Conservation (phyloP, 2,113 vertebrate species). For the Anser cygnoides region DNA sequence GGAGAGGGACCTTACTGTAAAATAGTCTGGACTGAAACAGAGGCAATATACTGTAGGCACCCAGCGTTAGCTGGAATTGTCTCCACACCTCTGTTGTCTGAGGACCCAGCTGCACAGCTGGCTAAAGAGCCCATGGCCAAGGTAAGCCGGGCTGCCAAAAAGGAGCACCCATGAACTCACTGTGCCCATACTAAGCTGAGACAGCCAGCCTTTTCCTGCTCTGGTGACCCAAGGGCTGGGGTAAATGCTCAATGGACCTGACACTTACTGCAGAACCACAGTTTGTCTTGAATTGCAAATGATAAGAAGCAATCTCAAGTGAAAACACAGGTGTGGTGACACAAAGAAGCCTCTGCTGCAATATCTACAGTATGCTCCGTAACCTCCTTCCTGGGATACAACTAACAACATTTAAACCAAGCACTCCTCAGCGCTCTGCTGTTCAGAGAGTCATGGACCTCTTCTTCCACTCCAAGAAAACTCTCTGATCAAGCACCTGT, state of each 20-base stretch:
- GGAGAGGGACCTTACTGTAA: background rate
- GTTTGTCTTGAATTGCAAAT: background rate
- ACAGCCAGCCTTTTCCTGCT: background rate
- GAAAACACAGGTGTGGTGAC: background rate
- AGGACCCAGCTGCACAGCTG: background rate
- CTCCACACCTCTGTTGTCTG: background rate
- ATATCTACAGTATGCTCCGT: background rate
- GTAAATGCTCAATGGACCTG: background rate
- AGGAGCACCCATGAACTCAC: fast-evolving
- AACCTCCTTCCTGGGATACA: background rate
- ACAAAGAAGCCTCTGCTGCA: background rate
- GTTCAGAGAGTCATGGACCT: background rate
- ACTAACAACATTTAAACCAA: background rate
- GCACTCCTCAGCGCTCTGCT: background rate
- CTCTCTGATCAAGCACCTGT: background rate
- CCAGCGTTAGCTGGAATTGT: background rate
- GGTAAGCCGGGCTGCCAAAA: background rate
- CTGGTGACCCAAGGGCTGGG: background rate
- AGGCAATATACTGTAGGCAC: background rate
- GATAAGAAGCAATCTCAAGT: background rate
- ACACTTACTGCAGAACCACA: background rate
- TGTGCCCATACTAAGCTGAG: background rate
- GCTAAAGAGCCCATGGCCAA: background rate
- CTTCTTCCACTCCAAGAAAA: background rate
- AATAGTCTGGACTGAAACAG: background rate